phyloP scores from a whole-genome alignment of 1,140 invertebrate species.

The Cydia strobilella region DNA sequence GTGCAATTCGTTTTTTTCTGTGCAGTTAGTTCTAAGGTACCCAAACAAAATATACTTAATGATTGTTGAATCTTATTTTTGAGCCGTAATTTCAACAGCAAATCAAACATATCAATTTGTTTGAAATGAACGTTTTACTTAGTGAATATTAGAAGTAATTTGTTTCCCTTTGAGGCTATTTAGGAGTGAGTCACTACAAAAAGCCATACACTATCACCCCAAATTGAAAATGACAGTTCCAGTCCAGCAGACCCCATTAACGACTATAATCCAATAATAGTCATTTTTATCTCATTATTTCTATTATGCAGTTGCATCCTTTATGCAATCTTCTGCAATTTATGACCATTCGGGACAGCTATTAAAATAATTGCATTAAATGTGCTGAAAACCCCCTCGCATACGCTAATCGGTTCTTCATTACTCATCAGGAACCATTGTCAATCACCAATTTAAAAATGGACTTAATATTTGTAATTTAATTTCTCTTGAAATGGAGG shows the following conservation, averaged over 20 bases:
- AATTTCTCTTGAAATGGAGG: too few species aligned
- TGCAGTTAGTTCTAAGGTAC: too few species aligned
- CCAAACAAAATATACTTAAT: too few species aligned
- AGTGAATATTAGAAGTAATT: too few species aligned
- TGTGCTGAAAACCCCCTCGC: neutral
- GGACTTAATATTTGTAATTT: too few species aligned
- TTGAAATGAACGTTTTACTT: too few species aligned
- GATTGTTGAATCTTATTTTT: too few species aligned
- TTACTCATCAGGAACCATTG: conserved; percentile 1
- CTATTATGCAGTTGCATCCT: conserved; percentile 3
- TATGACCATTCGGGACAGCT: neutral
- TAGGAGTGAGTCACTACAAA: neutral
- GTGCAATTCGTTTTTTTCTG: too few species aligned
- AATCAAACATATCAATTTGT: too few species aligned
- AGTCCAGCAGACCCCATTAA: conserved; percentile 4
- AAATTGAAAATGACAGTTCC: neutral
- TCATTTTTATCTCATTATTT: neutral
- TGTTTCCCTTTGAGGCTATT: neutral
- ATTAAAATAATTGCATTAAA: conserved; percentile 28
- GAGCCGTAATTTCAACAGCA: too few species aligned
- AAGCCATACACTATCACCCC: neutral
- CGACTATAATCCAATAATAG: neutral
- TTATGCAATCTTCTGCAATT: conserved; percentile 22
- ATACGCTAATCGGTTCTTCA: neutral
- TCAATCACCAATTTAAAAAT: neutral